These are phyloP conservation scores for Erynnis tages DNA, from an alignment of 2,888 invertebrate species.

Conservation along the genomic window DNA sequence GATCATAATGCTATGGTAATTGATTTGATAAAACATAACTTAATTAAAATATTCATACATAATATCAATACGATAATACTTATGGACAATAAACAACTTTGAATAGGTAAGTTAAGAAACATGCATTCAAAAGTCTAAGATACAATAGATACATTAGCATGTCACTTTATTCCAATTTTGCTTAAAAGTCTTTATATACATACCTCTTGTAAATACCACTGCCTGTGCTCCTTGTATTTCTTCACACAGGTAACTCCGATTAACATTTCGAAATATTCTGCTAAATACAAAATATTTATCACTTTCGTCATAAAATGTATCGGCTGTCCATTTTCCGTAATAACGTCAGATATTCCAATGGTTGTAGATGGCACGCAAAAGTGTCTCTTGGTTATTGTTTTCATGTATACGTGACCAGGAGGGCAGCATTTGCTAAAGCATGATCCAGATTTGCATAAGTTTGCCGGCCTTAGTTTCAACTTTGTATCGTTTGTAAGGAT, in stretches of 20 bases:
- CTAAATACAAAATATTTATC: constrained; percentile 22
- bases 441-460: constrained; percentile 27
- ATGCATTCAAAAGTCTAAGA: too few species aligned
- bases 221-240: constrained; percentile 31
- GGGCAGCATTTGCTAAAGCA: constrained; percentile 55
- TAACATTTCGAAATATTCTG: constrained; percentile 28
- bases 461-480: constrained; percentile 30
- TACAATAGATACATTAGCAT: too few species aligned
- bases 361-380: constrained; percentile 20
- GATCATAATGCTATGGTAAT: too few species aligned
- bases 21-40: too few species aligned
- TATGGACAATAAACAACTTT: too few species aligned
- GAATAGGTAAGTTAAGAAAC: too few species aligned
- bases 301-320: constrained; percentile 4
- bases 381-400: constrained; percentile 15
- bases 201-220: constrained; percentile 35
- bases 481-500: constrained; percentile 24
- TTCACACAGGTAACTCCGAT: constrained; percentile 33
- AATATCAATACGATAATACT: too few species aligned
- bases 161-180: too few species aligned
- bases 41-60: too few species aligned
- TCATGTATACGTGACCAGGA: constrained; percentile 36
- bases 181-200: neutral
- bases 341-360: neutral
- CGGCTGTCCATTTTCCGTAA: neutral